Percentiles rank a stretch among this genome's conserved stretches.
phyloP scores from a whole-genome alignment of 2,888 invertebrate genomes.

The Archips crataeganus region DNA sequence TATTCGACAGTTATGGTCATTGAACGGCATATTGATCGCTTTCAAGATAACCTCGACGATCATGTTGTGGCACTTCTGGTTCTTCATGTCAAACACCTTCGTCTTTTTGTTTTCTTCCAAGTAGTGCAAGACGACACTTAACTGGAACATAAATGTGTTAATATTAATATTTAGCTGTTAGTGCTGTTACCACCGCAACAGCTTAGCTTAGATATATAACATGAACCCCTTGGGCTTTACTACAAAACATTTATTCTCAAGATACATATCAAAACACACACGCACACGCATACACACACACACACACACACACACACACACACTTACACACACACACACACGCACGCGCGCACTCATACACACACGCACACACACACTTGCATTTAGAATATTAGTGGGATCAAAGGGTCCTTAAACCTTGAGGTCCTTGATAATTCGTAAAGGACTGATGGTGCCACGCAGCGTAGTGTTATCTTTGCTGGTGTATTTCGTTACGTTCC shows the following conservation, averaged over 20 bases:
- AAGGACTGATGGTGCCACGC: background rate
- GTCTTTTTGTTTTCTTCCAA: background rate
- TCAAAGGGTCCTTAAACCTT: constrained; percentile 13
- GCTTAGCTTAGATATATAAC: no score
- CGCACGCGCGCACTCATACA: no score
- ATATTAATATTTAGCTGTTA: no score
- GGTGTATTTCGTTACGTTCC: constrained; percentile 10
- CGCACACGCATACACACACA: no score
- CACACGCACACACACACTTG: no score
- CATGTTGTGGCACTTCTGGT: constrained; percentile 30
- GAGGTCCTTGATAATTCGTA: background rate
- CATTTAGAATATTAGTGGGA: no score
- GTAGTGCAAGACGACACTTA: constrained; percentile 1
- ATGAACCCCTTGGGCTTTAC: no score
- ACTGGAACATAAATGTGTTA: constrained; percentile 17
- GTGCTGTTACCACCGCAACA: no score
- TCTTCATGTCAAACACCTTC: constrained; percentile 27
- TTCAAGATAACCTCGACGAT: constrained; percentile 11
- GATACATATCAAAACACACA: no score
- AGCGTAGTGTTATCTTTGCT: background rate
- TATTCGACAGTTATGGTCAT: constrained; percentile 2
- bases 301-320: no score
- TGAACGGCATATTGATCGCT: background rate
- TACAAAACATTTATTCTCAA: no score
- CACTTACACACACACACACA: no score